Percentiles rank a stretch among this genome's conserved stretches.
Conservation (phyloP, 2,113 vertebrate genomes). For the Poecile atricapillus region DNA sequence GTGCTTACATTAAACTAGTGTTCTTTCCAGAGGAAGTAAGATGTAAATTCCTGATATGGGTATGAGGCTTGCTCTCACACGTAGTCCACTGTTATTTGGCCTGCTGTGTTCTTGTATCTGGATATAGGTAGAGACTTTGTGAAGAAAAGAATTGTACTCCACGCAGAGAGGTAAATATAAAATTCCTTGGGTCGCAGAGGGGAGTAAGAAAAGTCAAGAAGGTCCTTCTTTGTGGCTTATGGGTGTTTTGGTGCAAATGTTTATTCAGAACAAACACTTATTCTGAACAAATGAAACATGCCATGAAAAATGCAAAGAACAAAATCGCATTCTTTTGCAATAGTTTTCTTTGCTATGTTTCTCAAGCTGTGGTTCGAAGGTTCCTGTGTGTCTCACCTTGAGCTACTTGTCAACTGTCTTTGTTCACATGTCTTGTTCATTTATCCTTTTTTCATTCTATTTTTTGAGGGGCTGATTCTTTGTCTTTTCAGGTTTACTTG, state of each 20-base stretch:
- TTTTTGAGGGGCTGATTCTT: not conserved
- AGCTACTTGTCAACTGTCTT: not conserved
- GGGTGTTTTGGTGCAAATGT: not conserved
- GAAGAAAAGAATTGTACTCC: not conserved
- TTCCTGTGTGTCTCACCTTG: not conserved
- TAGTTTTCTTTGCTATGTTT: not conserved
- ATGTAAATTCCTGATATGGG: not conserved
- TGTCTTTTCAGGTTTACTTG: not conserved
- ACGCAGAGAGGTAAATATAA: not conserved
- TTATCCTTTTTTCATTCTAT: not conserved
- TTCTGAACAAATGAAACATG: not conserved
- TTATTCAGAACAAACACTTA: not conserved
- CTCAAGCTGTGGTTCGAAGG: rapidly evolving
- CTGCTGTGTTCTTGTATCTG: not conserved
- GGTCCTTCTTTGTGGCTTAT: not conserved
- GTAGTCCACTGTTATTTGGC: not conserved
- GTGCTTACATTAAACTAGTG: not conserved
- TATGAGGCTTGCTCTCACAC: not conserved
- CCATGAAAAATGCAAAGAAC: not conserved
- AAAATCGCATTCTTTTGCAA: not conserved
- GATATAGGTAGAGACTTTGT: not conserved
- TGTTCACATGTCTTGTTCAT: not conserved
- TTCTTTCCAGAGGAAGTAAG: not conserved
- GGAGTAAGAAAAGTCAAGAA: not conserved
- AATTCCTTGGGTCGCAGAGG: not conserved